Conservation (phyloP, 2,113 vertebrate genomes). For the Haemorhous mexicanus region DNA sequence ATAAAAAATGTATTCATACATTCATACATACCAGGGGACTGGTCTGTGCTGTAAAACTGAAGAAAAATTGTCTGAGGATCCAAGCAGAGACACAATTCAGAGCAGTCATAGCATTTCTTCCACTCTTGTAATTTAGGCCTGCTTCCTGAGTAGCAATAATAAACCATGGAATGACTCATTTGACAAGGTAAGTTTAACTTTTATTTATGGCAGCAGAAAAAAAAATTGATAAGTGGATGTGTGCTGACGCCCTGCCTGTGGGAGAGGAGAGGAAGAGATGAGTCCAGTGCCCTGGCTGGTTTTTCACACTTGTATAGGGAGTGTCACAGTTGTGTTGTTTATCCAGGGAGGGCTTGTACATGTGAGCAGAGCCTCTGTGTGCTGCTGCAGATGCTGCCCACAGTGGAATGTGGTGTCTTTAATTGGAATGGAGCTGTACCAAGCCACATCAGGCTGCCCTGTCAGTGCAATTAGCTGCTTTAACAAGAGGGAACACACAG, state of each 20-base stretch:
- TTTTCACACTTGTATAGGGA: background rate
- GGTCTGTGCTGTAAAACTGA: background rate
- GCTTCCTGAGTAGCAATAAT: background rate
- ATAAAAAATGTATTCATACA: background rate
- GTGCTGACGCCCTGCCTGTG: background rate
- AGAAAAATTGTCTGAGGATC: background rate
- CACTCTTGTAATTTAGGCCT: background rate
- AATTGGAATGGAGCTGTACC: background rate
- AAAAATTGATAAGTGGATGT: background rate
- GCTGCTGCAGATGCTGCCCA: background rate
- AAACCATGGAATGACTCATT: background rate
- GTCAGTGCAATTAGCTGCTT: background rate
- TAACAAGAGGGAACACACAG: background rate
- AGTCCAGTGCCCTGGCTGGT: background rate
- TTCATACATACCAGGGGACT: background rate
- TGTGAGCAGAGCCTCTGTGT: background rate
- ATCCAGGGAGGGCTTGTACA: fast-evolving
- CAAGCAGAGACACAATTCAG: background rate
- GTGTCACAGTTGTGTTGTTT: background rate
- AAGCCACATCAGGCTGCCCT: background rate
- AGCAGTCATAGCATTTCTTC: background rate
- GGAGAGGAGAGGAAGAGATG: background rate
- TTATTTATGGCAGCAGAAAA: conserved; percentile 1
- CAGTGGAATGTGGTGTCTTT: fast-evolving
- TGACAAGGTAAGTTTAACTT: background rate